Base-by-base conservation (phyloP, 2,113 vertebrate species). In the Microcebus tavaratra region DNA sequence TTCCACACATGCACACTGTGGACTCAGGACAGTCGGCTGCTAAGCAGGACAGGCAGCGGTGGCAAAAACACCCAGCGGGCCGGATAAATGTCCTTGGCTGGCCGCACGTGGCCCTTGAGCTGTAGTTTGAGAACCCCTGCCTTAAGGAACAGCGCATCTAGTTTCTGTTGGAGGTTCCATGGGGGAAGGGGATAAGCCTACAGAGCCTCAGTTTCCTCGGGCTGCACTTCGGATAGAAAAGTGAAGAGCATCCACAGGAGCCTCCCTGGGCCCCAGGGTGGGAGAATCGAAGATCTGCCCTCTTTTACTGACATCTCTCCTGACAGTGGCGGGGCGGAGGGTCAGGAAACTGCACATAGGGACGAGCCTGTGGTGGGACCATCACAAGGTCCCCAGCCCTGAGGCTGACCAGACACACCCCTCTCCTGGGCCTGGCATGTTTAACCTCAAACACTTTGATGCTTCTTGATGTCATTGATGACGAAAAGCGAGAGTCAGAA, bases 301-400 rank as follows among this genome's bases (percentile, higher is more conserved):
- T 82, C 8, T 53, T 50, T 67, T 6, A 2, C 63, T 63, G 85
- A 55, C 45, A 6, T 94, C 25, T 10, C 57, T 72, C 79, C 31
- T 4, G 48, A 67, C 20, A 2, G 27, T 13, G 31, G 39, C 29
- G 48, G 65, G 80, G 76, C 1, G 7, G 63, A 17, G 45, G 39
- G 45, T 14, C 1, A 20, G 57, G 68, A 55, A 86, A 61, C 39
- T 57, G 57, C 36, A 18, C 34, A 14, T 0, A 2, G 13, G 39
- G 36, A 27, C 61, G 2, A 73, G 36, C 27, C 21, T 57, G 3
- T 87, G 1, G 11, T 8, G 29, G 27, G 23, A 61, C 39, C 48
- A 18, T 67, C 75, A 0, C 17, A 48, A 57, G 12, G 11, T 0
- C 12, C 15, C 8, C 39, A 9, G 0, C 3, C 0, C 21, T 4